These are phyloP conservation scores for Diadumene lineata DNA, from an alignment of 92 coral and sea anemone genomes.

Conservation along the genomic window DNA sequence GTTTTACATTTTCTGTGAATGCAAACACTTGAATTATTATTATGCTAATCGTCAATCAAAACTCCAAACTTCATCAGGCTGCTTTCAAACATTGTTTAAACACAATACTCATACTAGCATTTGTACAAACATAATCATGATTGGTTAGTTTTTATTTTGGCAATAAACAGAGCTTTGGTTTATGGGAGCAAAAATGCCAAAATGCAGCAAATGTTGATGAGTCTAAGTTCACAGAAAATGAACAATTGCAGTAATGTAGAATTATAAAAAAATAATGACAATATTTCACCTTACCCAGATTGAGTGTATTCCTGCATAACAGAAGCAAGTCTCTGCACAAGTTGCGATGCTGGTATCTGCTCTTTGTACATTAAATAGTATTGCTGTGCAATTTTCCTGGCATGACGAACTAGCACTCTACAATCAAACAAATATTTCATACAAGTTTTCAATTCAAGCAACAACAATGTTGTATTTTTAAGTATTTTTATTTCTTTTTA, in stretches of 20 bases:
- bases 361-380: conserved; percentile 90
- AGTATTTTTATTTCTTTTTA: no score
- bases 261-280: not conserved
- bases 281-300: conserved; percentile 67
- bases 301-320: conserved; percentile 99
- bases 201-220: not conserved
- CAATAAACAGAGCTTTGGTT: no score
- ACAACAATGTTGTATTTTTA: no score
- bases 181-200: not conserved
- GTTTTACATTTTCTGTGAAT: no score
- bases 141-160: no score
- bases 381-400: conserved; percentile 96
- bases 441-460: no score
- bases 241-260: not conserved
- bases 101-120: no score
- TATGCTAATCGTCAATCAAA: no score
- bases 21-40: no score
- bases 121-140: no score
- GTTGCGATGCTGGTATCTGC: conserved; percentile 95
- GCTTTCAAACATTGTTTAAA: no score
- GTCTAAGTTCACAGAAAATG: not conserved
- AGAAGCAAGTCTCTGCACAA: conserved; percentile 90
- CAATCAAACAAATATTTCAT: not conserved
- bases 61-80: no score
- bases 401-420: conserved; percentile 91